A percentile compares a stretch with the other conserved stretches of the same genome.
phyloP scores from a whole-genome alignment of 2,113 vertebrate species.

The Lepidothrix coronata region DNA sequence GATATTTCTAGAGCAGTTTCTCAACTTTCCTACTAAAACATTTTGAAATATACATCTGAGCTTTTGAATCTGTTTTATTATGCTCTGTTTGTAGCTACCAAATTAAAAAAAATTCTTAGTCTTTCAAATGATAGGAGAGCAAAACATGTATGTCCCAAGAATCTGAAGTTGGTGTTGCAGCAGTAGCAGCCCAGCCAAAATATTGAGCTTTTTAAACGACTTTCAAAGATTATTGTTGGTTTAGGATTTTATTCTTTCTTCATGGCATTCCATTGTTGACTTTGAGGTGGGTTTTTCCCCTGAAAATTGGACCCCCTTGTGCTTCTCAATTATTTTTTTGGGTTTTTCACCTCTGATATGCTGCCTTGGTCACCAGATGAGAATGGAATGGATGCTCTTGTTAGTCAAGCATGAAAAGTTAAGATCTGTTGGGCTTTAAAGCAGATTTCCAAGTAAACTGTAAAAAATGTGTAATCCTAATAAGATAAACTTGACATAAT shows the following conservation, averaged over 20 bases:
- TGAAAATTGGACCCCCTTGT: background rate
- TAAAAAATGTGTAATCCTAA: conserved; percentile 43
- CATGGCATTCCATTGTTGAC: background rate
- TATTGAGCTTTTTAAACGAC: background rate
- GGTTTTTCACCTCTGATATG: background rate
- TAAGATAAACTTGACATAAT: conserved; percentile 21
- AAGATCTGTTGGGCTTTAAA: conserved; percentile 49
- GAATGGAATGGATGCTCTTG: background rate
- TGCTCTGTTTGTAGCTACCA: background rate
- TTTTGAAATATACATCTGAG: background rate
- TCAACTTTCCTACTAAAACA: background rate
- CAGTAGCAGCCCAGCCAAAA: background rate
- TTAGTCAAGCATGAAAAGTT: conserved; percentile 11
- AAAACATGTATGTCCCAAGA: background rate
- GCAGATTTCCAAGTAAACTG: conserved; percentile 29
- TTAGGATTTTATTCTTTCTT: background rate
- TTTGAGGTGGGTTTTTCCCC: accelerated
- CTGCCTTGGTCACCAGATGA: background rate
- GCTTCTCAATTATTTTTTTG: background rate
- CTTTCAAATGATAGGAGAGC: background rate
- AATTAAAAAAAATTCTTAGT: background rate
- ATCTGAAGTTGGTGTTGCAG: background rate
- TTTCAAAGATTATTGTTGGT: background rate
- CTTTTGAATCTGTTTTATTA: background rate
- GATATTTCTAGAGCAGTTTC: background rate